Conservation (phyloP, 2,797 vertebrate species). For the Mormyrops boulengeri region DNA sequence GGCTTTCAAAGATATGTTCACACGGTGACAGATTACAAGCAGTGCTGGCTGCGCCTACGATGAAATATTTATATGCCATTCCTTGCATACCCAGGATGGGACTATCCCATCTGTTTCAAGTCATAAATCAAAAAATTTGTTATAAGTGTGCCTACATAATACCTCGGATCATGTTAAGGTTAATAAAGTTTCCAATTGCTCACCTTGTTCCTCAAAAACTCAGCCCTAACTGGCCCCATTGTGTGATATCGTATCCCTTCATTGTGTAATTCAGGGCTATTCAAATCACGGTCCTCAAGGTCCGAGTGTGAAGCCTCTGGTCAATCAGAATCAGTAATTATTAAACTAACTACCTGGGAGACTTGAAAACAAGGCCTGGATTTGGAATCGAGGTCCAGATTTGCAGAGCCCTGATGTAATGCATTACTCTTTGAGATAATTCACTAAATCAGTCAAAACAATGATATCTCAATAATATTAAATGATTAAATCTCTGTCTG, state of each 20-base stretch:
- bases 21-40: slow-evolving; percentile 22
- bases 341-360: neutral
- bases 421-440: neutral
- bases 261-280: neutral
- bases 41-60: neutral
- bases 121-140: slow-evolving; percentile 10
- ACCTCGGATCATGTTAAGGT: neutral
- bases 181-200: neutral
- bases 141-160: neutral
- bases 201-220: neutral
- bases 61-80: slow-evolving; percentile 24
- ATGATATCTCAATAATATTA: neutral
- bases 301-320: neutral
- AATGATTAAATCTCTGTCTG: neutral
- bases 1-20: slow-evolving; percentile 13
- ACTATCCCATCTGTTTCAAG: slow-evolving; percentile 14
- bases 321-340: neutral
- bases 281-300: neutral
- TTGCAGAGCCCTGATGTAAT: neutral
- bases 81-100: neutral
- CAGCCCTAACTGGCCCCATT: neutral
- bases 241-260: neutral
- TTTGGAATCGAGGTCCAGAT: neutral
- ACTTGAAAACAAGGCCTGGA: neutral
- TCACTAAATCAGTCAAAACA: neutral